Base-by-base conservation (phyloP, 2,113 vertebrate genomes). In the Echinops telfairi region DNA sequence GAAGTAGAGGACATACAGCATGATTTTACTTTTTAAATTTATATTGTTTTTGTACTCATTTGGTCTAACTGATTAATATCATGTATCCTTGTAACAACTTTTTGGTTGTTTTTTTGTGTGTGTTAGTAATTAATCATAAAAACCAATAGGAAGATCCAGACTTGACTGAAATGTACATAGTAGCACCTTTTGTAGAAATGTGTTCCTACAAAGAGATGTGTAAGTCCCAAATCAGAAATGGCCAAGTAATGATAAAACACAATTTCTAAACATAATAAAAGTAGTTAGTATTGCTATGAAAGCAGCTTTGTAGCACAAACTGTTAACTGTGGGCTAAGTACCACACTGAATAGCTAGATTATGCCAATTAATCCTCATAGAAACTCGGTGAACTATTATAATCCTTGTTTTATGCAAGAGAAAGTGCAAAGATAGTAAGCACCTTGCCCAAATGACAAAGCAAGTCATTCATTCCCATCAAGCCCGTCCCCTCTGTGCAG, bases 21-120 rank as follows among this genome's bases (percentile, higher is more conserved):
- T 66, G 57, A 68, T 66, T 90, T 86, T 70, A 38, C 20, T 86
- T 76, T 95, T 95, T 92, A 70, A 91, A 77, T 85, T 93, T 47
- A 70, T 38, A 22, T 87, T 9, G 53, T 75, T 82, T 92, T 89
- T 94, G 2, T 88, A 70, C 15, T 85, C 29, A 75, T 38, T 62
- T 62, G 22, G 17, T 62, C 22, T 62, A 23, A 62, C 22, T 62
- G 80, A 53, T 66, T 47, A 83, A 9, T 53, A 57, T 88, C n/a
- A 25, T 89, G 88, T 25, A 73, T 91, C 33, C 33, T 89, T 82
- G 4, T 86, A 86, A 86, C 27, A 31, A 16, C 62, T 77, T 70
- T 89, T 94, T 85, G 91, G 47, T 88, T 53, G 47, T 53, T 10
- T 53, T 10, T 53, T 10, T 53, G 47, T 53, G 47, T 53, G 47